These are phyloP conservation scores for Hirudo medicinalis DNA, from an alignment of 1,140 invertebrate genomes.

Conservation along the genomic window DNA sequence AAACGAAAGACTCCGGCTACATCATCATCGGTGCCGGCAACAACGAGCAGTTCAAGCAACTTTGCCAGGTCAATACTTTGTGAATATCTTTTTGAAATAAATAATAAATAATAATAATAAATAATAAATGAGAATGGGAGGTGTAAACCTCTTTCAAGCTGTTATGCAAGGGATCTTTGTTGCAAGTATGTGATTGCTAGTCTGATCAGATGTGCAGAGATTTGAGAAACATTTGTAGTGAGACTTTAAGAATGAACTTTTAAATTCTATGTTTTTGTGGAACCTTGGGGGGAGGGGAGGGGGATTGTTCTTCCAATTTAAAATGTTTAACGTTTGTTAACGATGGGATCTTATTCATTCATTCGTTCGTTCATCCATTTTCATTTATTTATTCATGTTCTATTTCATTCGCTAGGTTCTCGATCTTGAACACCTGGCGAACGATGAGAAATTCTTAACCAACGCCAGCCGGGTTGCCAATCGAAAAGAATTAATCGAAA, in stretches of 20 bases:
- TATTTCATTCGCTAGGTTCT: conserved; percentile 42
- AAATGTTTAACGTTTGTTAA: too few relatives aligned
- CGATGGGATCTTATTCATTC: too few relatives aligned
- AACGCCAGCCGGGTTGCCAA: conserved; percentile 65
- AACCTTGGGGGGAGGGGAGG: too few relatives aligned
- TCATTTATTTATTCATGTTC: background rate
- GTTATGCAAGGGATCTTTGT: background rate
- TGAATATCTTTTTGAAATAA: background rate
- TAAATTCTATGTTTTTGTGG: too few relatives aligned
- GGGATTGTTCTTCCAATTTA: too few relatives aligned
- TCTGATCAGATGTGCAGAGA: too few relatives aligned
- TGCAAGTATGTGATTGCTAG: too few relatives aligned
- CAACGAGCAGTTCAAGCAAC: conserved; percentile 54
- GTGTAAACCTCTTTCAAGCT: too few relatives aligned
- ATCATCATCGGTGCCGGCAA: conserved; percentile 67
- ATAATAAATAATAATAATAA: background rate
- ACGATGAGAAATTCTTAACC: conserved; percentile 53
- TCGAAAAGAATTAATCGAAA: conserved; percentile 52
- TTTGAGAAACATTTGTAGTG: too few relatives aligned
- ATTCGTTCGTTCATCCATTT: background rate
- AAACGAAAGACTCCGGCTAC: conserved; percentile 60
- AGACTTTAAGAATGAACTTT: too few relatives aligned
- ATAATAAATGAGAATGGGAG: too few relatives aligned
- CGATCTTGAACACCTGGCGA: conserved; percentile 48
- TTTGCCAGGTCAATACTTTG: conserved; percentile 31